Evolutionary conservation across 2,888 invertebrate genomes (phyloP).

Genomic region (Bellardia pandia): DNA sequence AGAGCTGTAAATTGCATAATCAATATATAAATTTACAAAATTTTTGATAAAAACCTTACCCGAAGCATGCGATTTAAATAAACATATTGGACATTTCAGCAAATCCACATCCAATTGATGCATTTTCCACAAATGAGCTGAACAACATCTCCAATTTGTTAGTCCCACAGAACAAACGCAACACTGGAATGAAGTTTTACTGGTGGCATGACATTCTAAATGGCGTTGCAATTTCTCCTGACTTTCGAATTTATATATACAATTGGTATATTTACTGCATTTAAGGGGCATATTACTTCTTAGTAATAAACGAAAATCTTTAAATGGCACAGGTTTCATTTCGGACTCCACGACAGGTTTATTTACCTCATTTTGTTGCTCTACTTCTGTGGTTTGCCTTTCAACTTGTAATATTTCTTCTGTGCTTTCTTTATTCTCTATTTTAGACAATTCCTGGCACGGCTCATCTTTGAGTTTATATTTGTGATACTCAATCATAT

Average conservation of each 20-base stretch:
- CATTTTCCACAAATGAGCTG: conserved; percentile 88
- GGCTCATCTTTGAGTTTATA: conserved; percentile 69
- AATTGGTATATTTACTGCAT: conserved; percentile 76
- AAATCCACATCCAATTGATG: conserved; percentile 87
- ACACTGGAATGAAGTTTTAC: conserved; percentile 84
- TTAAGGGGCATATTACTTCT: conserved; percentile 70
- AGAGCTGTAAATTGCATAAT: conserved; percentile 82
- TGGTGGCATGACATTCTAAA: conserved; percentile 84
- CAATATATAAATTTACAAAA: neutral
- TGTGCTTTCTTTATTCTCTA: neutral
- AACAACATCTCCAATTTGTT: conserved; percentile 87
- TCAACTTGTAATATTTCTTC: conserved; percentile 38
- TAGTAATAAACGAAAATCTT: conserved; percentile 80
- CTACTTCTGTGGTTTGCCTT: conserved; percentile 18
- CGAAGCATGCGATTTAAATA: conserved; percentile 85
- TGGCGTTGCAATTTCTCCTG: conserved; percentile 84
- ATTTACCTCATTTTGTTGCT: neutral
- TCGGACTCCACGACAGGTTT: conserved; percentile 31
- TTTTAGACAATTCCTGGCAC: neutral
- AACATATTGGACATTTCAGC: conserved; percentile 86
- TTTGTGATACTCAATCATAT: conserved; percentile 82
- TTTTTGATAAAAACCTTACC: conserved; percentile 77
- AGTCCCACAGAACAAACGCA: conserved; percentile 85
- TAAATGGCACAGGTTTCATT: conserved; percentile 81
- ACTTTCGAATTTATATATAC: conserved; percentile 85